phyloP scores from a whole-genome alignment of 1,140 invertebrate genomes.

The Polypedilum pembai region DNA sequence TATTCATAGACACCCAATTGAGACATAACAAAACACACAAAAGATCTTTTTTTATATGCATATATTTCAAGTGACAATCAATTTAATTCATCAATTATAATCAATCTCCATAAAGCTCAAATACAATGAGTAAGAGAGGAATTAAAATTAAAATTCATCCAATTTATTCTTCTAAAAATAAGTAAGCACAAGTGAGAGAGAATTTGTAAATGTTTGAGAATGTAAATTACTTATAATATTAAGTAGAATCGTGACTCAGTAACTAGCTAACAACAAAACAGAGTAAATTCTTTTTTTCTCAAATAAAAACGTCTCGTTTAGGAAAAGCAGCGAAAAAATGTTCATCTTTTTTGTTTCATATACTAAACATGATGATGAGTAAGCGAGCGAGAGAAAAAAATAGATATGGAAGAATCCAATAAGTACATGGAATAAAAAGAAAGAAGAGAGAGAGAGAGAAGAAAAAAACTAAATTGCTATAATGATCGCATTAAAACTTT shows the following conservation, averaged over 20 bases:
- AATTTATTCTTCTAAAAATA: no score
- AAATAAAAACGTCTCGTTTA: background rate
- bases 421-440: background rate
- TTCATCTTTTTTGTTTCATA: background rate
- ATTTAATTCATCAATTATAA: no score
- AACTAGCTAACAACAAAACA: background rate
- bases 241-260: constrained; percentile 16
- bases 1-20: no score
- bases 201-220: background rate
- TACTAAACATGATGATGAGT: background rate
- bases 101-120: no score
- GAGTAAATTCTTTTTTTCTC: background rate
- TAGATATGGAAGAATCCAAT: background rate
- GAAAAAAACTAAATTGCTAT: constrained; percentile 26
- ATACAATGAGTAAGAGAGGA: no score
- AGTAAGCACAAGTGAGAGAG: no score
- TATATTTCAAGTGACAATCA: no score
- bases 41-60: no score
- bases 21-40: no score
- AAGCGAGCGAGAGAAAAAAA: background rate
- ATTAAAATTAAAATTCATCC: no score
- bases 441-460: background rate
- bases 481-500: constrained; percentile 28
- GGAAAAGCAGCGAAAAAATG: background rate
- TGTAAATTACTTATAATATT: constrained; percentile 20